These are phyloP conservation scores for Deroptyus accipitrinus DNA, from an alignment of 2,113 vertebrate species.

Conservation along the genomic window DNA sequence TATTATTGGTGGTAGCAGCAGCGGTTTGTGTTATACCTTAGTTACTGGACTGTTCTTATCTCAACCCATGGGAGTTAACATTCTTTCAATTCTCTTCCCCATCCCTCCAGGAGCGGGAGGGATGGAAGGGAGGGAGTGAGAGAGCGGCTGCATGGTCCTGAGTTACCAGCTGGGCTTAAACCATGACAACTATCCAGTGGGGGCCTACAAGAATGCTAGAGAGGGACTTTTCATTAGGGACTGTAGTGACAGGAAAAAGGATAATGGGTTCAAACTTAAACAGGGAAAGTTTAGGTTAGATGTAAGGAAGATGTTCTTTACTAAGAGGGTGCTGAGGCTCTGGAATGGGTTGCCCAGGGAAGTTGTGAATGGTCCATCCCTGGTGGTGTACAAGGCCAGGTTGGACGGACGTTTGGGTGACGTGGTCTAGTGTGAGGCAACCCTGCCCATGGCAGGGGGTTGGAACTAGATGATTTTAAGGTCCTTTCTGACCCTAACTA, in stretches of 20 bases:
- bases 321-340: not conserved
- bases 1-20: too few relatives aligned
- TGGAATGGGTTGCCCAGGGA: not conserved
- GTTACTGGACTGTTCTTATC: too few relatives aligned
- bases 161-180: too few relatives aligned
- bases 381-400: not conserved
- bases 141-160: too few relatives aligned
- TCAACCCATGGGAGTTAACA: too few relatives aligned
- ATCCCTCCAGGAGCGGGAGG: too few relatives aligned
- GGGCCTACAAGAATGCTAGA: not conserved
- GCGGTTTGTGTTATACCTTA: too few relatives aligned
- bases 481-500: not conserved
- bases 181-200: too few relatives aligned
- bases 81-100: too few relatives aligned
- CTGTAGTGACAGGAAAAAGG: not conserved
- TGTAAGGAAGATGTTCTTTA: not conserved
- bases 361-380: not conserved
- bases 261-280: not conserved
- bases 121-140: too few relatives aligned
- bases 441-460: not conserved
- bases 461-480: not conserved
- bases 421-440: not conserved
- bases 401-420: not conserved
- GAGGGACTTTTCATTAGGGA: not conserved
- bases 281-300: not conserved